These are phyloP conservation scores for Digitonthophagus gazella DNA, from an alignment of 2,888 invertebrate species.

Conservation along the genomic window DNA sequence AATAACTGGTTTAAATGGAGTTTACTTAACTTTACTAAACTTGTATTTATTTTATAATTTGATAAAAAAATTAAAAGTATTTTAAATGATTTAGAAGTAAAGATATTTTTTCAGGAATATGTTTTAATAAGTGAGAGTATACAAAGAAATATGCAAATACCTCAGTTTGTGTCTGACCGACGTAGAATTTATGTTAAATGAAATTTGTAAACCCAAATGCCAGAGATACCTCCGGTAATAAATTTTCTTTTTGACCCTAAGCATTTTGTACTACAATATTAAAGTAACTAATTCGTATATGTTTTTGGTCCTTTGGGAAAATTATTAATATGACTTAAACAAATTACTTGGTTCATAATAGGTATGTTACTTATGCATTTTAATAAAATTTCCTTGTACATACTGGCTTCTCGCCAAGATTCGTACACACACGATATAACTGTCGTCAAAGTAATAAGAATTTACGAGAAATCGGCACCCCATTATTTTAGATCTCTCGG, in stretches of 20 bases:
- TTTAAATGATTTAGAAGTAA: not conserved
- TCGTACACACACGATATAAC: not conserved
- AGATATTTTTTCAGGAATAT: not conserved
- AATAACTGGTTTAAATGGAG: not conserved
- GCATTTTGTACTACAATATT: no score
- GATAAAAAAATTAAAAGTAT: not conserved
- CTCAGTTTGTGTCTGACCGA: no score
- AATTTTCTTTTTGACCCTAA: no score
- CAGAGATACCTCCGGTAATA: not conserved
- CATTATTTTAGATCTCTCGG: not conserved
- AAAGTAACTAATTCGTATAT: no score
- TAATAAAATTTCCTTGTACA: not conserved
- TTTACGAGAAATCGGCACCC: not conserved
- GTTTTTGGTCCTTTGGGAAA: no score
- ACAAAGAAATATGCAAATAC: not conserved
- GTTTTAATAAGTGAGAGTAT: not conserved
- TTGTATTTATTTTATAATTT: not conserved
- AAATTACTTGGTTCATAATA: not conserved
- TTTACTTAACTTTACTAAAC: not conserved
- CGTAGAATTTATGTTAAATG: not conserved
- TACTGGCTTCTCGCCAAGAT: not conserved
- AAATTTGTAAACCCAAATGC: not conserved
- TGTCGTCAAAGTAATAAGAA: not conserved
- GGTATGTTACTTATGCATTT: not conserved
- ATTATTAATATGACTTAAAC: no score